phyloP scores from a whole-genome alignment of 2,797 vertebrate species.

The Peromyscus attwateri region DNA sequence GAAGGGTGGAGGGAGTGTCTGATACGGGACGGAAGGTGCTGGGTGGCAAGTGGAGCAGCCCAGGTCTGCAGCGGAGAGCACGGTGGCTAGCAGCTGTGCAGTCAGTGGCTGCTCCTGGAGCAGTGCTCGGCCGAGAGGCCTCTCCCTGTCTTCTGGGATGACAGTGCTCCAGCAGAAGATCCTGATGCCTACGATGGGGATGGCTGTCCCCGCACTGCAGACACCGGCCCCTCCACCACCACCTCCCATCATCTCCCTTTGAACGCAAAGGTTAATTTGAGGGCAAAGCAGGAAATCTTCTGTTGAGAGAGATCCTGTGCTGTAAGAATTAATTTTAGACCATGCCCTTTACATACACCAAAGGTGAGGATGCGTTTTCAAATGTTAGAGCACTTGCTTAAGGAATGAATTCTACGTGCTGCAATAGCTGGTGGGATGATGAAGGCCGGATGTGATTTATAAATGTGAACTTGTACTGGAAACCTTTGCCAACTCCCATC shows the following conservation, averaged over 20 bases:
- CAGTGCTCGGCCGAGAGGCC: background rate
- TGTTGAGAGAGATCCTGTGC: background rate
- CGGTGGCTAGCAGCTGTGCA: too few species aligned
- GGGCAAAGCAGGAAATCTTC: conserved; percentile 22
- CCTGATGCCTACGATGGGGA: background rate
- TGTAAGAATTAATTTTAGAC: conserved; percentile 41
- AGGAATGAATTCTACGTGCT: background rate
- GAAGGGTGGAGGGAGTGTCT: background rate
- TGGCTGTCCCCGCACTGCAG: background rate
- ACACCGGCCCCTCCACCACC: background rate
- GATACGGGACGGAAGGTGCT: too few species aligned
- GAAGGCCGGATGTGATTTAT: background rate
- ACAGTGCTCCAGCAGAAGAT: fast-evolving
- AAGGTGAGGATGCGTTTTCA: conserved; percentile 25
- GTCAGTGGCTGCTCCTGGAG: background rate
- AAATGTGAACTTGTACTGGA: background rate
- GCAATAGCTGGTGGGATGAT: background rate
- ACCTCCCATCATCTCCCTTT: background rate
- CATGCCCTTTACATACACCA: background rate
- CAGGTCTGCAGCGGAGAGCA: background rate
- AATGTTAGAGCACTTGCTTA: background rate
- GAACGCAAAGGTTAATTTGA: conserved; percentile 22
- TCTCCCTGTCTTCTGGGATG: background rate
- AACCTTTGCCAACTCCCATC: background rate
- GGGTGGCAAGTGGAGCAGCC: background rate